phyloP scores from a whole-genome alignment of 2,797 vertebrate species.

The Eulemur coronatus region DNA sequence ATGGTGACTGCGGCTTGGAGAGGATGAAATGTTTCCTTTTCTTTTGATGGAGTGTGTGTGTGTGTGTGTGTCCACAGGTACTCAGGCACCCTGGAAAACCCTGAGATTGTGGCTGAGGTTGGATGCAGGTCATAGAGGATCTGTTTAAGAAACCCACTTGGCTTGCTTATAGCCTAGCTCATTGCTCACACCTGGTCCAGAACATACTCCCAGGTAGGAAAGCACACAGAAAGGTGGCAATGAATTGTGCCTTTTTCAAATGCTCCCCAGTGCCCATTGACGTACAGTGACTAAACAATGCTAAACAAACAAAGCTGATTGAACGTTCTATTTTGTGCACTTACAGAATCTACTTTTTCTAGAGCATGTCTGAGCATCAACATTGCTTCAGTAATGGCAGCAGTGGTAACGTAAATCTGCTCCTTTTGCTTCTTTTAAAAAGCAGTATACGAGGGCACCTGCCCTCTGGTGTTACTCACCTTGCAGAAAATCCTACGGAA shows the following conservation, averaged over 20 bases:
- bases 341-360: neutral
- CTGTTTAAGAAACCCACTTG: rapidly evolving
- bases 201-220: rapidly evolving
- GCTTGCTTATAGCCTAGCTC: neutral
- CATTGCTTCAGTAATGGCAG: neutral
- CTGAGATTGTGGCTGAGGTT: neutral
- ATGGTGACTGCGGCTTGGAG: neutral
- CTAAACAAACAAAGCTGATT: rapidly evolving
- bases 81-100: neutral
- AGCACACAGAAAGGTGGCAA: too few relatives aligned
- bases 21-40: too few relatives aligned
- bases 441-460: rapidly evolving
- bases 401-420: rapidly evolving
- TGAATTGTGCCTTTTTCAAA: neutral
- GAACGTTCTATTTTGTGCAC: neutral
- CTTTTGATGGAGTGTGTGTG: neutral
- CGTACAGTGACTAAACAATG: too few relatives aligned
- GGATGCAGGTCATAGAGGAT: neutral
- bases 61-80: neutral
- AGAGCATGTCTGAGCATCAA: neutral
- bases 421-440: neutral
- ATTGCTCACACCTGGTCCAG: neutral
- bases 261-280: rapidly evolving
- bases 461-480: rapidly evolving
- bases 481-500: neutral